A percentile compares a stretch with the other conserved stretches of the same genome.
These are phyloP conservation scores for Pycnomerus fuliginosus DNA, from an alignment of 2,888 invertebrate species.

Conservation along the genomic window DNA sequence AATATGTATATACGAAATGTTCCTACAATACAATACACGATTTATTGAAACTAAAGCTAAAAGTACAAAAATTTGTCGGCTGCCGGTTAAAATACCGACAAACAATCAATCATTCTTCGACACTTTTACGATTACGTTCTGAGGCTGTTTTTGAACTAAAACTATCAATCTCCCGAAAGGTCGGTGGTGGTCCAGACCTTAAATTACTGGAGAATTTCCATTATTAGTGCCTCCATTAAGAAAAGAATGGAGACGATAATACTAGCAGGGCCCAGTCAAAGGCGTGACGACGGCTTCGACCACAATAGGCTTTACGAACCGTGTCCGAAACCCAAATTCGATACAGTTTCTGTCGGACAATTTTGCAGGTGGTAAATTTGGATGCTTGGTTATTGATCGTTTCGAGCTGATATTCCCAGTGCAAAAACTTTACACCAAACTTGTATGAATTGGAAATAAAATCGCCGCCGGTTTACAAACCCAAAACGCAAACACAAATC, in stretches of 20 bases:
- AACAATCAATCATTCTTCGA: conserved; percentile 20
- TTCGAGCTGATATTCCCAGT: too few relatives aligned
- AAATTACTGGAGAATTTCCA: conserved; percentile 26
- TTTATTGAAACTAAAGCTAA: too few relatives aligned
- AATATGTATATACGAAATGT: too few relatives aligned
- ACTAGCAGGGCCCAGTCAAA: conserved; percentile 24
- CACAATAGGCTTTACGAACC: conserved; percentile 29
- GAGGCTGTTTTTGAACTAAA: conserved; percentile 18
- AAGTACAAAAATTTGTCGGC: background rate
- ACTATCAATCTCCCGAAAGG: conserved; percentile 19
- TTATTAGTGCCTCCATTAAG: conserved; percentile 29
- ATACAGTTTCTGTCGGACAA: conserved; percentile 21
- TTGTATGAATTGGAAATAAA: too few relatives aligned
- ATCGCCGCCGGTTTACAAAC: background rate
- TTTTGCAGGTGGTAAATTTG: background rate
- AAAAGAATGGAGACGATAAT: conserved; percentile 32
- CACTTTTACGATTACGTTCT: conserved; percentile 19
- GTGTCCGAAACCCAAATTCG: conserved; percentile 26
- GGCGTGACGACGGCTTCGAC: conserved; percentile 29
- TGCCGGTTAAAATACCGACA: too few relatives aligned
- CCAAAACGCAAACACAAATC: too few relatives aligned
- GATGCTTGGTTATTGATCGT: too few relatives aligned
- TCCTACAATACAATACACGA: too few relatives aligned
- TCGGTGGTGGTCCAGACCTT: conserved; percentile 20
- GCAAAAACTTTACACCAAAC: too few relatives aligned